Conservation (phyloP, 2,113 vertebrate genomes). For the Centrocercus urophasianus region DNA sequence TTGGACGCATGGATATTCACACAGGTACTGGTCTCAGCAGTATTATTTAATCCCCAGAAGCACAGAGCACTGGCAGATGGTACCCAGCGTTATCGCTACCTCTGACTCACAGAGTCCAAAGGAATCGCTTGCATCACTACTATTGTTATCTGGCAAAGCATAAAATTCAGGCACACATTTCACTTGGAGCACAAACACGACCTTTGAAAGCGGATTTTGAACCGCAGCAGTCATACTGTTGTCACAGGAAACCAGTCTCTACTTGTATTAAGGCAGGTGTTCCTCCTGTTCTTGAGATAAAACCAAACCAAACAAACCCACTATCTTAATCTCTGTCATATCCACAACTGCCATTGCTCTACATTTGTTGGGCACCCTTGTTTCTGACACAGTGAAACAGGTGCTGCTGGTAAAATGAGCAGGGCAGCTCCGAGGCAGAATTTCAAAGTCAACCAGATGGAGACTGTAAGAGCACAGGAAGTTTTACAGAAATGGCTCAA, state of each 20-base stretch:
- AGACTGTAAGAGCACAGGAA: not conserved
- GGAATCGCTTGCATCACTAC: not conserved
- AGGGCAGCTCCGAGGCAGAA: not conserved
- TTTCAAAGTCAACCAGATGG: not conserved
- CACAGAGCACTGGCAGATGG: not conserved
- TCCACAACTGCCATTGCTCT: not conserved
- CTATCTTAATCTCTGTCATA: not conserved
- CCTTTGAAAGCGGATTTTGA: conserved; percentile 7
- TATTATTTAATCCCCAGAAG: not conserved
- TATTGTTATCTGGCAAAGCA: not conserved
- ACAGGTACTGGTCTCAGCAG: not conserved
- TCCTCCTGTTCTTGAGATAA: not conserved
- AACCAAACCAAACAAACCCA: rapidly evolving
- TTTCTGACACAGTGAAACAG: not conserved
- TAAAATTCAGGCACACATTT: not conserved
- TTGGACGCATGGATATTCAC: not conserved
- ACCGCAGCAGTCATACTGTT: not conserved
- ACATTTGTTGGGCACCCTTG: not conserved
- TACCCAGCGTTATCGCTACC: rapidly evolving
- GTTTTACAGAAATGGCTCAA: not conserved
- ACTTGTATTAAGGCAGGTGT: not conserved
- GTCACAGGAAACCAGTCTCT: not conserved
- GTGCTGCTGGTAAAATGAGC: not conserved
- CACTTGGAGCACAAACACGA: conserved; percentile 13
- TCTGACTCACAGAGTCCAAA: not conserved